Evolutionary conservation across 2,888 invertebrate species (phyloP), one percentile per base, ranked within the genome.

Genomic region (Tenthredo amoena): DNA sequence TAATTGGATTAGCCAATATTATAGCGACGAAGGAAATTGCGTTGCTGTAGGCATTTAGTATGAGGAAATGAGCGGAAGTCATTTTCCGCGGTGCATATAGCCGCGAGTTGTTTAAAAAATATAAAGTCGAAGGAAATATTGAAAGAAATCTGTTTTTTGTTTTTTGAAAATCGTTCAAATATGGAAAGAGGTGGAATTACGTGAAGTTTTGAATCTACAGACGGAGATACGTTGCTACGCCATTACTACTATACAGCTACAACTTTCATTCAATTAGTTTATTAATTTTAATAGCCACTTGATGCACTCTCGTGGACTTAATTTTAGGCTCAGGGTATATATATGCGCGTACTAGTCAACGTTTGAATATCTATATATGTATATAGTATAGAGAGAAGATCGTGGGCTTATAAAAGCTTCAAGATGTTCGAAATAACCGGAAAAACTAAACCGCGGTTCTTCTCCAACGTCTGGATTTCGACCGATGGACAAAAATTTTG

Each of bases 281-380:
- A 71, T 83, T 83, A 83, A 83, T 83, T 83, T 71, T 43, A 71
- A 83, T 83, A 31, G 31, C 83, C 83, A 83, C 83, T 83, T 71
- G 83, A 83, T 68, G 83, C 83, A 68, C 68, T 83, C 31, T 47
- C 37, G 71, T 83, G 68, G 31, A 83, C 31, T 71, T 50, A 47
- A 83, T 83, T 83, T 83, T 71, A 83, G 83, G 68, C 68, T 18
- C 1, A 18, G 31, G 47, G 18, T 83, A 21, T n/a, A 18, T n/a
- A 72, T 72, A 21, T 2, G 37, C 18, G 1, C 21, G 5, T 31
- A 21, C n/a, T 15, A 58, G 47, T 47, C 18, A 1, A 50, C 50
- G 18, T 55, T 55, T n/a, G 7, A 0, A 55, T 55, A n/a, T 18
- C 18, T 50, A 50, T n/a, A n/a, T 55, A 5, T 15, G 0, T 50